These are phyloP conservation scores for Paedocypris micromegethes DNA, from an alignment of 2,797 vertebrate species.

Conservation along the genomic window DNA sequence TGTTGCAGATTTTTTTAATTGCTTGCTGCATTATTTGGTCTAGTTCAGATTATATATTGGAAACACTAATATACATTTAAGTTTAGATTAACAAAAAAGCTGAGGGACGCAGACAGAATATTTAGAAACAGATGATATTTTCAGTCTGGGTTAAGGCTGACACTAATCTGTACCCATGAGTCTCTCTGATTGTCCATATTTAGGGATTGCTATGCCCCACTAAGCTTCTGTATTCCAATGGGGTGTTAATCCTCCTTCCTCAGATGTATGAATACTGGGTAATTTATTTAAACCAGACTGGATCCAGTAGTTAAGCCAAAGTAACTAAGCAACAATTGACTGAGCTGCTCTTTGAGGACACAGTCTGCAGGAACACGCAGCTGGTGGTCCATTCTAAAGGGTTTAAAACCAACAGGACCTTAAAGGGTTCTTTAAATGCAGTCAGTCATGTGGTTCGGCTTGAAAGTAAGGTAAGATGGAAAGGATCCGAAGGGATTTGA, in stretches of 20 bases:
- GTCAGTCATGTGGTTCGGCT: slow-evolving; percentile 28
- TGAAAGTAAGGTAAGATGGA: slow-evolving; percentile 14
- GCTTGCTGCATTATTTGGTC: too few relatives aligned
- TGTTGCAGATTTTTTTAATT: too few relatives aligned
- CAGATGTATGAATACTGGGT: slow-evolving; percentile 10
- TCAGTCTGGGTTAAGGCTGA: slow-evolving; percentile 5
- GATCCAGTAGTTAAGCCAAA: slow-evolving; percentile 26
- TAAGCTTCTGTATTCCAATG: slow-evolving; percentile 21
- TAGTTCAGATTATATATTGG: too few relatives aligned
- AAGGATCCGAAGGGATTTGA: slow-evolving; percentile 1
- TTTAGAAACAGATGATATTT: slow-evolving; percentile 13
- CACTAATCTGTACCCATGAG: slow-evolving; percentile 23
- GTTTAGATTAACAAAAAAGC: too few relatives aligned
- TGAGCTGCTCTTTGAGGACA: slow-evolving; percentile 15
- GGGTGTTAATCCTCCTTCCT: slow-evolving; percentile 25
- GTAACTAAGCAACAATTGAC: slow-evolving; percentile 31
- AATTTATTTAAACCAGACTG: slow-evolving; percentile 28
- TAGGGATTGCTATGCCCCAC: slow-evolving; percentile 11
- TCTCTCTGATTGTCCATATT: slow-evolving; percentile 31
- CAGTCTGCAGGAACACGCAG: slow-evolving; percentile 7
- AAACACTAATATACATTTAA: too few relatives aligned
- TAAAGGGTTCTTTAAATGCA: slow-evolving; percentile 6
- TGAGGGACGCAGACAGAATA: neutral
- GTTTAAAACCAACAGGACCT: slow-evolving; percentile 10
- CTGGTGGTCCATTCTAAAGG: slow-evolving; percentile 27